phyloP scores from a whole-genome alignment of 2,888 invertebrate species.

The Dastarcus helophoroides region DNA sequence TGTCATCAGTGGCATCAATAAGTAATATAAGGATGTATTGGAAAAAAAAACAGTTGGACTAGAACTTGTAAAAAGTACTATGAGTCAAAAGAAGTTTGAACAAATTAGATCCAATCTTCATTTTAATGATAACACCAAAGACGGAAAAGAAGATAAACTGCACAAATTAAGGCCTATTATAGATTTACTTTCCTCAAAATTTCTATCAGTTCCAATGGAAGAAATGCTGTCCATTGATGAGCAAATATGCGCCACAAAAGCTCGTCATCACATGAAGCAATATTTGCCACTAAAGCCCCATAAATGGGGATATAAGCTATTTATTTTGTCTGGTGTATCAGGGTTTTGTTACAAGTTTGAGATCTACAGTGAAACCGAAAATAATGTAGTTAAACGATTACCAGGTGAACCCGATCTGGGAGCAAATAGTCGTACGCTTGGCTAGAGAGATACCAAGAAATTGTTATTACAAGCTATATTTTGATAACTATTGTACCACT shows the following conservation, averaged over 20 bases:
- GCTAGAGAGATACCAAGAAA: constrained; percentile 18
- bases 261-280: constrained; percentile 20
- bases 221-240: constrained; percentile 20
- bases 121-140: constrained; percentile 1
- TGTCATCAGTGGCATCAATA: too few relatives aligned
- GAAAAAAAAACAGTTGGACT: constrained; percentile 2
- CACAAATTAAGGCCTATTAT: constrained; percentile 4
- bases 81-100: constrained; percentile 4
- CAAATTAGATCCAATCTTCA: constrained; percentile 1
- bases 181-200: too few relatives aligned
- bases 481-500: constrained; percentile 21
- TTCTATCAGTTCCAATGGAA: constrained; percentile 11
- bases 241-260: constrained; percentile 21
- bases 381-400: constrained; percentile 12
- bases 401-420: constrained; percentile 22
- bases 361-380: constrained; percentile 21
- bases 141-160: not conserved
- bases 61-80: not conserved
- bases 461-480: constrained; percentile 21
- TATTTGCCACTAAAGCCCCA: constrained; percentile 29
- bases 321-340: constrained; percentile 19
- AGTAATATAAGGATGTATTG: too few relatives aligned
- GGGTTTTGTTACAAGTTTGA: constrained; percentile 23
- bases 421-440: constrained; percentile 21
- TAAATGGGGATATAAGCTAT: constrained; percentile 25